A percentile compares a stretch with the other conserved stretches of the same genome.
phyloP scores from a whole-genome alignment of 1,140 invertebrate species.

The Ceratosolen fusciceps region DNA sequence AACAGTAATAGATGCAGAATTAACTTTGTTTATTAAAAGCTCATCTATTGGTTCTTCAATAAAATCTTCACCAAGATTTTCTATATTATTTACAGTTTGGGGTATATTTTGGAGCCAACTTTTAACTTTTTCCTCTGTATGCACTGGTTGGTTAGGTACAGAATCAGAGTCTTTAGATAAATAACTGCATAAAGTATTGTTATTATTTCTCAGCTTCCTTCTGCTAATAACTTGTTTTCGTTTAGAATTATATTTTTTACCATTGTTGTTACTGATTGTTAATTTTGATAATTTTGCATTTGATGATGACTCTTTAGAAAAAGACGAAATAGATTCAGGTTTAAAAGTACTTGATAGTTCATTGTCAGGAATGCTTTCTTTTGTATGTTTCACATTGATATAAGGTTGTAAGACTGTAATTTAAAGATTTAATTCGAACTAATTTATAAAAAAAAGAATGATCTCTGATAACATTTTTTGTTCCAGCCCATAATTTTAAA shows the following conservation, averaged over 20 bases:
- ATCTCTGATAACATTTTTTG: too few species aligned
- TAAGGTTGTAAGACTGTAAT: constrained; percentile 25
- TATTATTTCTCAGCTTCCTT: neutral
- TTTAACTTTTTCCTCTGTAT: constrained; percentile 39
- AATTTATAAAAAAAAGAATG: too few species aligned
- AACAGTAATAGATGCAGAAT: neutral
- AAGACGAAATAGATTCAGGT: neutral
- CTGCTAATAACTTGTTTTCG: neutral
- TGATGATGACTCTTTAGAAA: neutral
- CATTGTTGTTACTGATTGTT: neutral
- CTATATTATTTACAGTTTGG: neutral
- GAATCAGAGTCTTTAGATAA: neutral
- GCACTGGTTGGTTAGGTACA: constrained; percentile 12
- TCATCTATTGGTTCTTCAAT: neutral
- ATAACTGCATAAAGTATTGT: constrained; percentile 27
- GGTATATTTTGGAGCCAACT: constrained; percentile 44
- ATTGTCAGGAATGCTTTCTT: constrained; percentile 25
- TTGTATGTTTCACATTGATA: constrained; percentile 30
- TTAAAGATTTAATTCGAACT: neutral
- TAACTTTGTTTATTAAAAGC: neutral
- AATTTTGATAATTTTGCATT: constrained; percentile 7
- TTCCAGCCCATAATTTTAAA: too few species aligned
- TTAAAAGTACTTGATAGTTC: neutral
- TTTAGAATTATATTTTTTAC: neutral
- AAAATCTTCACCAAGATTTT: neutral